Percentiles rank a stretch among this genome's conserved stretches.
Conservation (phyloP, 2,888 invertebrate genomes). For the Sarcophaga caerulescens region DNA sequence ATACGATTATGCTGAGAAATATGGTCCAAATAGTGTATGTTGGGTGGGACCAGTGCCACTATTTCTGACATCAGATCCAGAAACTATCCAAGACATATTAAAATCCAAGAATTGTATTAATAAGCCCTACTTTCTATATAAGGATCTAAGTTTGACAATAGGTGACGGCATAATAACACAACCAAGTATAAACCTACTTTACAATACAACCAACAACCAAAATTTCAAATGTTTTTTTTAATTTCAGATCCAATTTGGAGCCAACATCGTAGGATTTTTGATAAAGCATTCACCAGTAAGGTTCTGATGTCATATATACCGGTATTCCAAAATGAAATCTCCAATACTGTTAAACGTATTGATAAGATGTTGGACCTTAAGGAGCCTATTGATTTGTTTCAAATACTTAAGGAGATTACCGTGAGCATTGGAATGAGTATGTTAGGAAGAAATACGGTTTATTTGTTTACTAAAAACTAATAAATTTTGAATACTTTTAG, state of each 20-base stretch:
- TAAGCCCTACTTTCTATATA: conserved; percentile 9
- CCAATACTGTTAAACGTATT: background rate
- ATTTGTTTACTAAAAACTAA: too few relatives aligned
- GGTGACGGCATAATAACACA: conserved; percentile 21
- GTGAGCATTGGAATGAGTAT: conserved; percentile 30
- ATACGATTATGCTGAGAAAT: conserved; percentile 7
- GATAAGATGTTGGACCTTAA: background rate
- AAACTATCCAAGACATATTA: conserved; percentile 21
- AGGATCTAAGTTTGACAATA: accelerated
- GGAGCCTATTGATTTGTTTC: background rate
- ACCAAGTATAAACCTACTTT: background rate
- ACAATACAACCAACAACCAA: background rate
- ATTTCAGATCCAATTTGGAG: conserved; percentile 30
- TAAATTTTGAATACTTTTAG: too few relatives aligned
- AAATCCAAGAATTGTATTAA: conserved; percentile 28
- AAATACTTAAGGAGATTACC: background rate
- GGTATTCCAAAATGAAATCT: conserved; percentile 11
- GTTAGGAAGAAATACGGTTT: background rate
- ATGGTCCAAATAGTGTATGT: conserved; percentile 28
- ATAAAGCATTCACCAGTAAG: conserved; percentile 21
- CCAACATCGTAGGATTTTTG: conserved; percentile 34
- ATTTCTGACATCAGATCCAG: conserved; percentile 28
- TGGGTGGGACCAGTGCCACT: conserved; percentile 23
- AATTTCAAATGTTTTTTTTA: background rate
- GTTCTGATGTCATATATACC: conserved; percentile 30